Evolutionary conservation across 2,113 vertebrate species (phyloP), one percentile per base, ranked within the genome.

Genomic region (Eurypyga helias): DNA sequence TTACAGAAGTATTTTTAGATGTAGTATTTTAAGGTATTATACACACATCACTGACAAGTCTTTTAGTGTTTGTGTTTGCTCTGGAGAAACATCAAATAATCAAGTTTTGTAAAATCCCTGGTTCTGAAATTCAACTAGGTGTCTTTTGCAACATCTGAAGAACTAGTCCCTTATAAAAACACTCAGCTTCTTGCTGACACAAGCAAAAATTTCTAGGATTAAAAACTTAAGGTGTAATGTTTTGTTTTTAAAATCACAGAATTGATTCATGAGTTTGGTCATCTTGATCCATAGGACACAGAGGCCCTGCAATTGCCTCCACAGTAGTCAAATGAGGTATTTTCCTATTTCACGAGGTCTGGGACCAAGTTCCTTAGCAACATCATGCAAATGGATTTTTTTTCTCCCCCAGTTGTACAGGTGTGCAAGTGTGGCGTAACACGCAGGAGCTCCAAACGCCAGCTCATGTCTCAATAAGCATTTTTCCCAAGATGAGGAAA

Each of bases 401-500:
- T 76, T 33, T 61, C 23, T 29, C 9, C 3, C 3, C 48, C 24
- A 64, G 34, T 4, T 78, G 46, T 38, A 83, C 45, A 77, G 24
- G 31, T 62, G 31, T n/a, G 9, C 16, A 9, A 55, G 54, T 76
- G 13, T 45, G 73, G 17, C 61, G 62, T 61, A 90, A 81, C n/a
- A 57, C 1, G 3, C 25, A 29, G 19, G 43, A 85, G 38, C 20
- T 64, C 46, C 66, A 72, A 91, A 90, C 6, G 2, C 57, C 49
- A 89, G n/a, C 54, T 79, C 57, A 28, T 87, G 82, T 87, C 82
- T 57, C 57, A 91, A 57, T 66, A 61, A 72, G 24, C 29, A 61
- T 36, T 46, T 97, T 96, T 92, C 71, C 15, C 46, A 93, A 92
- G 86, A 33, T 72, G 66, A 82, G 29, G 48, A 90, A 71, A 89